Evolutionary conservation across 2,113 vertebrate genomes (phyloP), one percentile per base, ranked within the genome.

Genomic region (Motacilla alba): DNA sequence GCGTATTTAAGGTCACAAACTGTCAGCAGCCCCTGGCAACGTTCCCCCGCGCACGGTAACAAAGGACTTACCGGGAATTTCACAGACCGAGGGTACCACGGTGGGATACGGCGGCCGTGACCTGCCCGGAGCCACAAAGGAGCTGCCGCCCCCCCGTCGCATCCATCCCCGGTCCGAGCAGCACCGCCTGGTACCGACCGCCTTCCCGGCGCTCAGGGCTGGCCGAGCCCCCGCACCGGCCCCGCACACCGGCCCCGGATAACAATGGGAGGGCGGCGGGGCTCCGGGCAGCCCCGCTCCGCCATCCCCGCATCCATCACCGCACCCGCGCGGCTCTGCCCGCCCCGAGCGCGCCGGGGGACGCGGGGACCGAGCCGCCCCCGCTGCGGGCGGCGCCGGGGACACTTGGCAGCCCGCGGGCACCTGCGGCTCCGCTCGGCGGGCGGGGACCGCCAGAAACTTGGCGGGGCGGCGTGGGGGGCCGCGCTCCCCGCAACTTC

Each of bases 221-320:
- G 93, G 93, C 60, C 86, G 66, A 95, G 86, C 94, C 93, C 95
- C 97, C 50, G 97, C 92, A 87, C 89, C 96, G 90, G 68, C 96
- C 91, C 89, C 81, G 89, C 77, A 2, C 87, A 21, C 96, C 94
- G 97, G 97, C 97, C 96, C 67, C 0, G 67, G 78, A 19, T 41
- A 98, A 98, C 98, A 98, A 98, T 97, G 95, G 97, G 83, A 97
- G 95, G 90, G 91, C 96, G 97, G 97, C 87, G 97, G 97, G 98
- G 97, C 97, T 95, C 87, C 83, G 94, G 81, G 88, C 97, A 96
- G 97, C 97, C 96, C 97, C 96, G 68, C 83, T 87, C 89, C 86
- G 86, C 90, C 90, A 60, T 55, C 90, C 92, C 78, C 62, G 95
- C 93, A 64, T 33, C 87, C 95, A 64, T 88, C 76, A 17, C 75